Evolutionary conservation across 1,140 invertebrate species (phyloP).

Genomic region (Chrysomallon squamiferum): DNA sequence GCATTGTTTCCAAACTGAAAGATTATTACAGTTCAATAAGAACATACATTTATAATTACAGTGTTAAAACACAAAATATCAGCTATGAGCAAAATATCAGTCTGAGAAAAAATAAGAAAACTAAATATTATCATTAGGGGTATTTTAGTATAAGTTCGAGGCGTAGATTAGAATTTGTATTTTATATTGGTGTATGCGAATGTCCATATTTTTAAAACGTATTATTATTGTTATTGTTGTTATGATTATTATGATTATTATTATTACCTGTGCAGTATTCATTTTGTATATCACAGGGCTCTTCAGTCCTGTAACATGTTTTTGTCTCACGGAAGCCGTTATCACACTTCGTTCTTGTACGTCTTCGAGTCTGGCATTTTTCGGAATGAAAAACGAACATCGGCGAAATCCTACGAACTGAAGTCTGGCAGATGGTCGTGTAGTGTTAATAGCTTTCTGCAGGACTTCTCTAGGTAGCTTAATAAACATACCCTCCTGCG

Average conservation of each 20-base stretch:
- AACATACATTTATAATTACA: no score
- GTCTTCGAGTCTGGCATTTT: slow-evolving; percentile 18
- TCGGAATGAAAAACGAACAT: slow-evolving; percentile 42
- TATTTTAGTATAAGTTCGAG: no score
- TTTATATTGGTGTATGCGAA: no score
- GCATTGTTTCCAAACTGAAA: neutral
- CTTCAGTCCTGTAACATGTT: slow-evolving; percentile 55
- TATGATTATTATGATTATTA: no score
- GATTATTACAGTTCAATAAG: no score
- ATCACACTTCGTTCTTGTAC: slow-evolving; percentile 51
- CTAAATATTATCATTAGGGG: no score
- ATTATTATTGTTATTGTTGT: no score
- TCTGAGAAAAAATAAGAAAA: no score
- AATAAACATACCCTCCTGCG: slow-evolving; percentile 26
- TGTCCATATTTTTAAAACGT: no score
- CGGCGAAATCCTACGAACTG: slow-evolving; percentile 42
- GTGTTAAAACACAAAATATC: no score
- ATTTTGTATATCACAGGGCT: slow-evolving; percentile 59
- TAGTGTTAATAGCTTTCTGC: neutral
- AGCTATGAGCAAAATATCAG: no score
- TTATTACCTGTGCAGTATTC: slow-evolving; percentile 49
- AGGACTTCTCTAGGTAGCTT: slow-evolving; percentile 33
- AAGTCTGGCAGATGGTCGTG: slow-evolving; percentile 16
- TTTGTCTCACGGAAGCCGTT: slow-evolving; percentile 48
- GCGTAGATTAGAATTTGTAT: no score